Conservation (phyloP, 2,797 vertebrate species). For the Gila robusta region DNA sequence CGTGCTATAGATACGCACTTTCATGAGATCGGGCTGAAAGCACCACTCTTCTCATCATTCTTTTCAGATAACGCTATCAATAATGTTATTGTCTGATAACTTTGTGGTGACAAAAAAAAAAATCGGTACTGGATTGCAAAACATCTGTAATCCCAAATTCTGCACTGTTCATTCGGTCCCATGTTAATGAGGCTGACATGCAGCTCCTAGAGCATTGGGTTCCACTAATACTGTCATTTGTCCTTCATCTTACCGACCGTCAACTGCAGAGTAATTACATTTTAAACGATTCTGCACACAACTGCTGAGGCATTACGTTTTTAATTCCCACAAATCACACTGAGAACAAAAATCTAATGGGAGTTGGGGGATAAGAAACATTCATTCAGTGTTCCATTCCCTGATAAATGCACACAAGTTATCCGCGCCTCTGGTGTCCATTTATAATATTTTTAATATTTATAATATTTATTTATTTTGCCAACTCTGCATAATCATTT, state of each 20-base stretch:
- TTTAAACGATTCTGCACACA: slow-evolving; percentile 77
- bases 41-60: neutral
- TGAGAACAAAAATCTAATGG: slow-evolving; percentile 55
- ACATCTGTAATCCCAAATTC: neutral
- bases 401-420: slow-evolving; percentile 74
- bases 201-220: slow-evolving; percentile 67
- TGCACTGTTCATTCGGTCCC: neutral
- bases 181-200: slow-evolving; percentile 31
- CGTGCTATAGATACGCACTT: no score
- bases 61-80: neutral
- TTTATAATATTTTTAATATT: slow-evolving; percentile 70
- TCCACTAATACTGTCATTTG: slow-evolving; percentile 68
- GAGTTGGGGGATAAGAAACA: slow-evolving; percentile 56
- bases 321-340: slow-evolving; percentile 76
- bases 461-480: slow-evolving; percentile 78
- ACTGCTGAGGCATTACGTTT: slow-evolving; percentile 74
- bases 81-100: neutral
- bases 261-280: slow-evolving; percentile 79
- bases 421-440: slow-evolving; percentile 72
- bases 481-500: slow-evolving; percentile 77
- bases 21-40: no score
- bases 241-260: slow-evolving; percentile 56
- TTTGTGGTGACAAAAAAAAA: neutral
- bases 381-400: slow-evolving; percentile 66
- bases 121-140: neutral